Evolutionary conservation across 2,888 invertebrate genomes (phyloP).

Genomic region (Strigamia transsilvanica): DNA sequence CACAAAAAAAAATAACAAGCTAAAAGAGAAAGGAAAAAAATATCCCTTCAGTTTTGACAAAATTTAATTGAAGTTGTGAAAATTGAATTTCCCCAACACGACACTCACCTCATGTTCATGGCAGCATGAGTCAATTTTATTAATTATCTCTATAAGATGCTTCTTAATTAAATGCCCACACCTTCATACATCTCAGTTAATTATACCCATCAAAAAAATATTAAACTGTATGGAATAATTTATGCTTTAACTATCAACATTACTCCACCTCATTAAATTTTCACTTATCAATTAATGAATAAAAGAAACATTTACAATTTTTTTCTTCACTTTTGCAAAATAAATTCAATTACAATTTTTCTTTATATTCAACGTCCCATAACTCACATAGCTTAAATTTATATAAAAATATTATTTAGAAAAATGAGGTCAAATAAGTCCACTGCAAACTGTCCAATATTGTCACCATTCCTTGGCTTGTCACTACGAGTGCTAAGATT

Average conservation of each 20-base stretch:
- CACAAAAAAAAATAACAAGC: neutral
- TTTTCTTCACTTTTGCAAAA: no score
- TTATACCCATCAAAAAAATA: neutral
- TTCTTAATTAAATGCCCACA: constrained; percentile 8
- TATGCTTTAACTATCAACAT: neutral
- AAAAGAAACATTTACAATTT: neutral
- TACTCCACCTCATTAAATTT: neutral
- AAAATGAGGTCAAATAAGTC: neutral
- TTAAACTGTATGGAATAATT: neutral
- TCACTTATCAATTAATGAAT: neutral
- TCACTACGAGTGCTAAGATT: constrained; percentile 8
- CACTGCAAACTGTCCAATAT: neutral
- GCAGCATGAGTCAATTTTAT: constrained; percentile 2
- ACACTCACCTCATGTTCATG: constrained; percentile 6
- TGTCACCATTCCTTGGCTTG: neutral
- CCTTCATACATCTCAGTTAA: constrained; percentile 6
- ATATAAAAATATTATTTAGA: neutral
- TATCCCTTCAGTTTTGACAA: neutral
- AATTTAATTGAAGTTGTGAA: neutral
- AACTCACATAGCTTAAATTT: neutral
- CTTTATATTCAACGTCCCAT: no score
- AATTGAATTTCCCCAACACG: neutral
- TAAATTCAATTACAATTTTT: no score
- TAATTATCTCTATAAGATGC: constrained; percentile 3
- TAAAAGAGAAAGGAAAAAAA: neutral